phyloP scores from a whole-genome alignment of 2,888 invertebrate species.

The Ischnus inquisitorius region DNA sequence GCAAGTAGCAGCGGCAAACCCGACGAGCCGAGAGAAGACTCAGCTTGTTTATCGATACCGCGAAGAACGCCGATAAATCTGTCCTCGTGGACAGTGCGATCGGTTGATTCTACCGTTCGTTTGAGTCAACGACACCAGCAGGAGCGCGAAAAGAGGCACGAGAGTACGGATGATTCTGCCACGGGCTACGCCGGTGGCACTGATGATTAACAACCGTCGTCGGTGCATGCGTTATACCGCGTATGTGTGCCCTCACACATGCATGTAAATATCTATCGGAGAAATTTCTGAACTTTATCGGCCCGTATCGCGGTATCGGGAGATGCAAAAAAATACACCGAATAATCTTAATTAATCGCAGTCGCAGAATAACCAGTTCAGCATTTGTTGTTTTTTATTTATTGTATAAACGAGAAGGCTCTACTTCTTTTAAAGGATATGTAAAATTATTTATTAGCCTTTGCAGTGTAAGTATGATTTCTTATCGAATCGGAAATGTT shows the following conservation, averaged over 20 bases:
- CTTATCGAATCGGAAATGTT: conserved; percentile 2
- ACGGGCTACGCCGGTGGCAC: conserved; percentile 54
- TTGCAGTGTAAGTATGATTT: not conserved
- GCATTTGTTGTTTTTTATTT: not conserved
- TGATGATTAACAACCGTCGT: conserved; percentile 64
- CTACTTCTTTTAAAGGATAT: not conserved
- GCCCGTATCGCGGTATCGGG: conserved; percentile 32
- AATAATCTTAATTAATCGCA: conserved; percentile 19
- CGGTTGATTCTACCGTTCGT: conserved; percentile 46
- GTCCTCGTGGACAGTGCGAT: conserved; percentile 63
- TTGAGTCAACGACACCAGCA: conserved; percentile 42
- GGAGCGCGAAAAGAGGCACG: conserved; percentile 48
- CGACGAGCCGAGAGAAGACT: not conserved
- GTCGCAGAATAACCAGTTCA: not conserved
- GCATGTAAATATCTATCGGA: not conserved
- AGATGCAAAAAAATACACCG: conserved; percentile 9
- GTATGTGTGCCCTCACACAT: not conserved
- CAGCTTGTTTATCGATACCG: conserved; percentile 69
- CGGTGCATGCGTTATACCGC: conserved; percentile 29
- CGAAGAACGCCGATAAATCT: conserved; percentile 70
- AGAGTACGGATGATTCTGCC: conserved; percentile 49
- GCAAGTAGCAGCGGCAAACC: conserved; percentile 24
- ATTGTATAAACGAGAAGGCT: not conserved
- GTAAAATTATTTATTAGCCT: conserved; percentile 14
- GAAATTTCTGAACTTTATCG: not conserved